These are phyloP conservation scores for Xanthia icteritia DNA, from an alignment of 2,888 invertebrate species.

Conservation along the genomic window DNA sequence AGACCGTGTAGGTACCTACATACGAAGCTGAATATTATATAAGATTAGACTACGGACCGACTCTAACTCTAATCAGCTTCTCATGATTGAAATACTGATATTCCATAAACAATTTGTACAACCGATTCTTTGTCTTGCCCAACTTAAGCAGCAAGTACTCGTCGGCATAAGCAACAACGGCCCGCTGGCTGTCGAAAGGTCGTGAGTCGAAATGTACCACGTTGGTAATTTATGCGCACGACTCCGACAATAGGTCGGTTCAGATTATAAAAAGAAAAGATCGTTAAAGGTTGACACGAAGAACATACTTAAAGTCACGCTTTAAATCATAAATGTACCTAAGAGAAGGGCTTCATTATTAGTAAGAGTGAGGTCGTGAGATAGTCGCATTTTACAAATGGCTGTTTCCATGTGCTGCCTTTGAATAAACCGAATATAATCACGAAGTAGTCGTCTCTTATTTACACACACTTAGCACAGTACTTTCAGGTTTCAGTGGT, in stretches of 20 bases:
- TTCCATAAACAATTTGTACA: background rate
- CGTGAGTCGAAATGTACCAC: conserved; percentile 44
- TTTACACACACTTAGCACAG: background rate
- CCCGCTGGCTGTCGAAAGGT: conserved; percentile 27
- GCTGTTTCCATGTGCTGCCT: background rate
- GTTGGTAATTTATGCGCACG: conserved; percentile 48
- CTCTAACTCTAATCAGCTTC: background rate
- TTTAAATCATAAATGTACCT: conserved; percentile 26
- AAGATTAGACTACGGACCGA: background rate
- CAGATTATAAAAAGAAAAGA: conserved; percentile 53
- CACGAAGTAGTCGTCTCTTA: background rate
- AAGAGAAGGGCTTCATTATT: conserved; percentile 7
- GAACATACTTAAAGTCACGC: conserved; percentile 59
- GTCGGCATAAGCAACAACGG: background rate
- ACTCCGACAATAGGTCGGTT: conserved; percentile 49
- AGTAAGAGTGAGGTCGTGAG: background rate
- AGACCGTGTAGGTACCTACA: background rate
- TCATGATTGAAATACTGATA: background rate
- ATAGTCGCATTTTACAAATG: background rate
- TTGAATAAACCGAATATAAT: background rate
- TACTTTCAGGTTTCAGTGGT: background rate
- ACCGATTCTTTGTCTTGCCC: conserved; percentile 21
- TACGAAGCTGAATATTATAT: background rate
- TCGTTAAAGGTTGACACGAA: conserved; percentile 62
- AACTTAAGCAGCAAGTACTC: conserved; percentile 14